phyloP scores from a whole-genome alignment of 2,797 vertebrate species.

The Lepus townsendii region DNA sequence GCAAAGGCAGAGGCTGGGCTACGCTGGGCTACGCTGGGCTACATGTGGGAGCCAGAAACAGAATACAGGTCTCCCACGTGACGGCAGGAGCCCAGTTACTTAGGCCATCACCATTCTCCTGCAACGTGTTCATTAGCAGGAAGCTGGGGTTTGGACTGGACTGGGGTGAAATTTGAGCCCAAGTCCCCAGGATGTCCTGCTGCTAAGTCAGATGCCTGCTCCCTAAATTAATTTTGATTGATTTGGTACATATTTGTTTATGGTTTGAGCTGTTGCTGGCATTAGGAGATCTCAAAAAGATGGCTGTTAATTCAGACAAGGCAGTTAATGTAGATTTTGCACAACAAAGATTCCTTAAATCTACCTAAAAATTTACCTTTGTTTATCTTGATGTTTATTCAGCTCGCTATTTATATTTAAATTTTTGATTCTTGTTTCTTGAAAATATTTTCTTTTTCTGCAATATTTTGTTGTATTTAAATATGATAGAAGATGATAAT shows the following conservation, averaged over 20 bases:
- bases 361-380: not conserved
- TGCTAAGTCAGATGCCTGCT: no score
- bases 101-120: no score
- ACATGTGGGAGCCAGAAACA: no score
- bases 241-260: not conserved
- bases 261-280: not conserved
- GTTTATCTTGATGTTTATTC: conserved; percentile 40
- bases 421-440: conserved; percentile 91
- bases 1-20: no score
- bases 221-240: conserved; percentile 42
- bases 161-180: no score
- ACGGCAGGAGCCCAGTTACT: no score
- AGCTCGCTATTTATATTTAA: conserved; percentile 75
- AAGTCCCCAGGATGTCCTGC: no score
- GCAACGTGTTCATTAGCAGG: no score
- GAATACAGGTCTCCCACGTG: no score
- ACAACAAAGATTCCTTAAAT: not conserved
- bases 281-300: not conserved
- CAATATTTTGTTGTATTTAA: conserved; percentile 89
- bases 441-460: conserved; percentile 86
- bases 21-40: no score
- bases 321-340: conserved; percentile 9
- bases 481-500: conserved; percentile 87
- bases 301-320: no score
- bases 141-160: no score